These are phyloP conservation scores for Peromyscus nudipes DNA, from an alignment of 2,797 vertebrate genomes.

Conservation along the genomic window DNA sequence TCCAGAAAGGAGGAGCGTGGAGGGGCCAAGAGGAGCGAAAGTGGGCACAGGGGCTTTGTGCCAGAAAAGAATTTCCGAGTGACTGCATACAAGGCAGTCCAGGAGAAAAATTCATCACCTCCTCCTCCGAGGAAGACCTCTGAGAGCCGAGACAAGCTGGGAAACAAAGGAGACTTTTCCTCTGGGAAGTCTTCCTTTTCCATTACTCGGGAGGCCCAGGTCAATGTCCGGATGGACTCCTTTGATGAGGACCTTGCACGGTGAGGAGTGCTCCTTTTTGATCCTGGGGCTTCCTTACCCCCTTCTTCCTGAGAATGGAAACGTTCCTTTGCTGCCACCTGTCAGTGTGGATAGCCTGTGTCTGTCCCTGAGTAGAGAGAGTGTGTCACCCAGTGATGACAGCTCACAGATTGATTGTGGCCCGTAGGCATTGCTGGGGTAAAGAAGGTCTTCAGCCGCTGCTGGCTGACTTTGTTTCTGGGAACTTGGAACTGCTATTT, in stretches of 20 bases:
- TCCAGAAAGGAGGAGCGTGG: conserved; percentile 93
- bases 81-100: conserved; percentile 92
- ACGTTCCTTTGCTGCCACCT: not conserved
- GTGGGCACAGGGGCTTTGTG: conserved; percentile 91
- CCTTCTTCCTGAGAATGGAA: not conserved
- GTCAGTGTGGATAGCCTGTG: not conserved
- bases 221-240: conserved; percentile 95
- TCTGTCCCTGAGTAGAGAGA: not conserved
- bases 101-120: conserved; percentile 90
- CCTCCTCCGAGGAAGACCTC: conserved; percentile 90
- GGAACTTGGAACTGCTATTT: not conserved
- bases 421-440: not conserved
- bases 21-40: conserved; percentile 91
- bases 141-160: conserved; percentile 91
- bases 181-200: conserved; percentile 90
- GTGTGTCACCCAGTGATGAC: not conserved
- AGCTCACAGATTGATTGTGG: not conserved
- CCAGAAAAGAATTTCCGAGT: conserved; percentile 92
- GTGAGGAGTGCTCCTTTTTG: conserved; percentile 86
- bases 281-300: not conserved
- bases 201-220: conserved; percentile 93
- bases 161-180: conserved; percentile 90
- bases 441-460: not conserved
- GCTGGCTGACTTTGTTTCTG: not conserved
- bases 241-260: conserved; percentile 94